Base-by-base conservation (phyloP, 1,140 invertebrate genomes). In the Drosophila micromelanica region DNA sequence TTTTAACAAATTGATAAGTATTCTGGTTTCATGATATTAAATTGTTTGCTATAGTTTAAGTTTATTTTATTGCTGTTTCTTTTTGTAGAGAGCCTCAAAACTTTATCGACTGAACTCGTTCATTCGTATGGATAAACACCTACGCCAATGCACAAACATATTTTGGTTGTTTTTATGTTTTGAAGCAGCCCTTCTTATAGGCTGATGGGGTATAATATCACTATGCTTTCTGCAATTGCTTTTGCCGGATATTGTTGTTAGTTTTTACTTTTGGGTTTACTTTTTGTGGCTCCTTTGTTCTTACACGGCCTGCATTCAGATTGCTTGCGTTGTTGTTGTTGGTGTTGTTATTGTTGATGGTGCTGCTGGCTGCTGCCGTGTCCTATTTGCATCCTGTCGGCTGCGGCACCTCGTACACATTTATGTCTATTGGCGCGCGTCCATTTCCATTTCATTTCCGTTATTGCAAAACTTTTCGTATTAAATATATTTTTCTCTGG, bases 391-490 rank as follows among this genome's bases (percentile, higher is more conserved):
- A 87, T 89, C 84, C 82, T 78, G 81, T 72, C 79, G 80, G 54
- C 74, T 52, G 51, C 48, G 71, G 77, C 61, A 81, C 54, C 78
- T 65, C 69, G 63, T 54, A 73, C 84, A 78, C 84, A 87, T 87
- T 87, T 87, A 89, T 87, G 84, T 89, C 84, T 87, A 87, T 87
- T 87, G 84, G 84, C 84, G 84, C 84, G 85, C 84, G 84, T 89
- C 84, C 84, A 87, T 87, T 87, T 87, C 84, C 84, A 87, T 87
- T 87, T 87, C 84, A 87, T 87, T 87, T 87, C 84, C 84, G 84
- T 87, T 87, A 87, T 87, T 87, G 84, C 84, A 87, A 87, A 87
- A 87, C 76, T 87, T 87, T 87, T 87, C 84, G 85, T 87, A 89
- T 87, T 87, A 87, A 87, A 87, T 87, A 87, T 87, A 87, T 87